Percentiles rank a stretch among this genome's conserved stretches.
phyloP scores from a whole-genome alignment of 2,113 vertebrate genomes.

The Tragelaphus scriptus region DNA sequence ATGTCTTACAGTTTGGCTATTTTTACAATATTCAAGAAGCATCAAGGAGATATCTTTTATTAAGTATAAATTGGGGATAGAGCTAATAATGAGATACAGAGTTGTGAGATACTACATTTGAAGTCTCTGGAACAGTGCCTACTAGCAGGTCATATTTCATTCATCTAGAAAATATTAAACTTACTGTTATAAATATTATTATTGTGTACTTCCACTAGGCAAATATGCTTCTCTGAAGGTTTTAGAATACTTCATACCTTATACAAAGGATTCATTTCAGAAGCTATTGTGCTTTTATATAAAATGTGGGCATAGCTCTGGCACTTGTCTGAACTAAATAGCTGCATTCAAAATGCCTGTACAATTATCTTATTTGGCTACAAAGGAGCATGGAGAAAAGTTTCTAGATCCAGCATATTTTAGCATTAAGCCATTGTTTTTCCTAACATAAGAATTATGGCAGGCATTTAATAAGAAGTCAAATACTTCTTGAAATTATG shows the following conservation, averaged over 20 bases:
- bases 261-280: background rate
- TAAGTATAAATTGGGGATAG: background rate
- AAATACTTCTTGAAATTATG: background rate
- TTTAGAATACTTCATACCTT: background rate
- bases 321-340: background rate
- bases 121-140: background rate
- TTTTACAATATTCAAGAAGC: background rate
- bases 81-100: background rate
- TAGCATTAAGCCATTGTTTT: background rate
- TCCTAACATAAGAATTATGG: background rate
- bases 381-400: background rate
- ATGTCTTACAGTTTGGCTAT: background rate
- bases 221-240: background rate
- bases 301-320: background rate
- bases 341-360: background rate
- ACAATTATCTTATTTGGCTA: background rate
- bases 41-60: background rate
- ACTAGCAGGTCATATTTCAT: background rate
- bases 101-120: background rate
- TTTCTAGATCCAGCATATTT: background rate
- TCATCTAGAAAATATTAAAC: background rate
- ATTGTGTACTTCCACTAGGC: background rate
- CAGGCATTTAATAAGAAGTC: background rate
- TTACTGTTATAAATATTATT: background rate
- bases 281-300: background rate